Evolutionary conservation across 2,113 vertebrate genomes (phyloP), one percentile per base, ranked within the genome.

Genomic region (Bos javanicus): DNA sequence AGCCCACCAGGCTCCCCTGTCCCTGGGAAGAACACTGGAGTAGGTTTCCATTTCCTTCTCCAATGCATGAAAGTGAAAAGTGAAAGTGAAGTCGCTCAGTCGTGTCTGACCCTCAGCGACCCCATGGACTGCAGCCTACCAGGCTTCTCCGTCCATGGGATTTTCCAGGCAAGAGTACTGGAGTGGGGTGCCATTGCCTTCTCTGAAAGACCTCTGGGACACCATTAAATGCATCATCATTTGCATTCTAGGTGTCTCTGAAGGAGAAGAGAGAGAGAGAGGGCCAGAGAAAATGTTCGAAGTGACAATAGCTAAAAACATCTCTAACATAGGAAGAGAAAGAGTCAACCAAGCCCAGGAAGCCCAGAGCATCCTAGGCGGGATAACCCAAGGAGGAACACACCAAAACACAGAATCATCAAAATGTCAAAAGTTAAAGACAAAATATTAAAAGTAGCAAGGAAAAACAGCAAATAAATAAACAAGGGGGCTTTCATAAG

Each of bases 21-120:
- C 30, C 14, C 14, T 33, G 60, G 30, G 30, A 62, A 62, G 60
- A 62, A 33, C 30, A 62, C 60, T 62, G 30, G 60, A 33, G 30
- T 62, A 2, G 14, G 60, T 33, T 62, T 28, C 59, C 59, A 30
- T 62, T 62, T 62, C 60, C 6, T 62, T 62, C 30, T 16, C 14
- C 30, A 33, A 6, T 62, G 14, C 14, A 33, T 6, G 3, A 33
- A 62, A 62, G 28, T 30, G 59, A 30, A 60, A 60, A 60, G 28
- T 62, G 28, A 62, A 62, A 62, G 60, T 6, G 28, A 16, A 16
- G 28, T 62, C 14, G 60, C 60, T 62, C 14, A 62, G 60, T 62
- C 1, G 0, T 16, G 14, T 16, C 14, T 0, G 0, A 62, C 60
- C 33, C 60, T 62, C 30, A 0, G 1, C 0, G 1, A 33, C 26